Evolutionary conservation across 2,113 vertebrate genomes (phyloP).

Genomic region (Trinectes maculatus): DNA sequence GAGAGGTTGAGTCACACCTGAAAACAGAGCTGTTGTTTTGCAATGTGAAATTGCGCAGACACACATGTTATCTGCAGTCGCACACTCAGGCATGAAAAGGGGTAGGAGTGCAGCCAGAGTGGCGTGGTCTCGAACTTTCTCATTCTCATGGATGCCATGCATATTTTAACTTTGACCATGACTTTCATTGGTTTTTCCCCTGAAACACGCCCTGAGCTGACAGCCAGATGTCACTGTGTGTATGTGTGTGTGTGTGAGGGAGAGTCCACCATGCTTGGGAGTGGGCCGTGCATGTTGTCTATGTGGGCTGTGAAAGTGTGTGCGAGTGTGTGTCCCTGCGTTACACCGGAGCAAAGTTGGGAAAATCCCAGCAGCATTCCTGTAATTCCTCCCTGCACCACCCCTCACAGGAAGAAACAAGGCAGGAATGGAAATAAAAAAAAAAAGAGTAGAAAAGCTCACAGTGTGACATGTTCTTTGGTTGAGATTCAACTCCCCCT

Average conservation of each 20-base stretch:
- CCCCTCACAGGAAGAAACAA: slow-evolving; percentile 58
- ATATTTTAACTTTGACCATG: slow-evolving; percentile 70
- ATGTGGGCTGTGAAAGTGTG: slow-evolving; percentile 12
- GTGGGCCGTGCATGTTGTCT: slow-evolving; percentile 26
- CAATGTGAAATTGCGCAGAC: slow-evolving; percentile 12
- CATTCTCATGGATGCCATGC: slow-evolving; percentile 57
- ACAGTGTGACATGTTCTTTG: slow-evolving; percentile 60
- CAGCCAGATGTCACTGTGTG: slow-evolving; percentile 67
- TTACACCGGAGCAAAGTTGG: slow-evolving; percentile 63
- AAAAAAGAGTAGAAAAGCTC: slow-evolving; percentile 31
- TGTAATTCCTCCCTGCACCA: slow-evolving; percentile 73
- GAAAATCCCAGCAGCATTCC: slow-evolving; percentile 81
- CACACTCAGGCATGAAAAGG: not conserved
- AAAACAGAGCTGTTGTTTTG: slow-evolving; percentile 40
- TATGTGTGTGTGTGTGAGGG: slow-evolving; percentile 15
- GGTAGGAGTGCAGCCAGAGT: slow-evolving; percentile 3
- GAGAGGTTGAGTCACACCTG: slow-evolving; percentile 57
- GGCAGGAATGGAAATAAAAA: slow-evolving; percentile 58
- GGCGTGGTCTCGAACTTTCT: slow-evolving; percentile 15
- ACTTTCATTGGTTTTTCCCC: slow-evolving; percentile 72
- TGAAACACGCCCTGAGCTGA: slow-evolving; percentile 66
- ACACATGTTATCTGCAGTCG: not conserved
- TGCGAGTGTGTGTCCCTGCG: slow-evolving; percentile 41
- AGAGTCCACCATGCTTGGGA: slow-evolving; percentile 13
- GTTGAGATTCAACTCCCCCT: slow-evolving; percentile 35